Base-by-base conservation (phyloP, 2,113 vertebrate species). In the Hystrix cristata region DNA sequence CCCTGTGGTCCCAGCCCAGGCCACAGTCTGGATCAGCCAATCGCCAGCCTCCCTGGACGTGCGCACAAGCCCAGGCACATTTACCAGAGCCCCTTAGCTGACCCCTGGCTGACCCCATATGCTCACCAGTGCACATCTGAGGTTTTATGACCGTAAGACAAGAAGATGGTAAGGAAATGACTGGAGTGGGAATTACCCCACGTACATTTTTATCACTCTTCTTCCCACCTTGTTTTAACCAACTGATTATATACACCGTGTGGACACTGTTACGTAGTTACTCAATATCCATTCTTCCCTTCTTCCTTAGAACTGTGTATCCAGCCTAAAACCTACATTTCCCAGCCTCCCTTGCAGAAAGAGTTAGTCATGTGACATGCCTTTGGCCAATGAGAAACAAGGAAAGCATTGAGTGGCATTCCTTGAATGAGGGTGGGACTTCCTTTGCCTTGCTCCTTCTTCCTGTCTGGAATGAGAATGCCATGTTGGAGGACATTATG, bases 321-420 rank as follows among this genome's bases (percentile, higher is more conserved):
- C 27, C 51, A 87, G 62, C 48, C 91, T n/a, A 94, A 91, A 78
- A 34, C 65, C n/a, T 53, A 48, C 16, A 76, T 93, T 74, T 82
- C 38, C 67, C 57, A 67, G 34, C 46, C 90, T 91, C 46, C 43
- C 25, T 78, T 69, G 71, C 38, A 88, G 53, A 65, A 43, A 87
- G 31, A 4, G 31, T 7, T 48, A 81, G 38, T 69, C 51, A 53
- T 14, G 21, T 69, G 62, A 84, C 14, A 46, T 15, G 38, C n/a
- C 6, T 87, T 69, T 48, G 38, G 55, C 67, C 64, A 84, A 62
- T 48, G 89, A 96, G 25, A 91, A 85, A 53, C 25, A 38, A 59
- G 38, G 7, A 7, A 38, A 53, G 2, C 65, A 60, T 15, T 51
- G 27, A 72, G 51, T 74, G 25, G 55, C 5, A 3, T 16, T 93